Conservation (phyloP, 2,797 vertebrate species). For the Hylomyscus alleni region DNA sequence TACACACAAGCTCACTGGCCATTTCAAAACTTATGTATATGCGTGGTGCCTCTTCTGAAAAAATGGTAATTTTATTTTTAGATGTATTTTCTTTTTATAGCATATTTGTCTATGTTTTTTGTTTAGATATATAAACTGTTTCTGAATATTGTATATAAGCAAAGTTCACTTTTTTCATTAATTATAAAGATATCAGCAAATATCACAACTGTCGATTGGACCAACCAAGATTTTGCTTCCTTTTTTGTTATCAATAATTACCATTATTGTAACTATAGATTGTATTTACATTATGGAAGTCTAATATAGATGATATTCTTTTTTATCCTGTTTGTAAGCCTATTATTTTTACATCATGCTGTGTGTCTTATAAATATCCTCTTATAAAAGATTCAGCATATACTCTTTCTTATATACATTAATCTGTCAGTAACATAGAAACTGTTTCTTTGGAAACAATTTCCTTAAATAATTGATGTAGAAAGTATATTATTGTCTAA, state of each 20-base stretch:
- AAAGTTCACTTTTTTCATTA: neutral
- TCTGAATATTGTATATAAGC: neutral
- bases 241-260: neutral
- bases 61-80: neutral
- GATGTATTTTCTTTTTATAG: neutral
- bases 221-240: neutral
- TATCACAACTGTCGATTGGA: neutral
- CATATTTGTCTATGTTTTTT: neutral
- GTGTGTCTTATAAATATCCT: neutral
- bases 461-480: neutral
- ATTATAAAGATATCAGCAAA: neutral
- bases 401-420: neutral
- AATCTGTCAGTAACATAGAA: neutral
- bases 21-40: neutral
- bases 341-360: neutral
- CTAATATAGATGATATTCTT: neutral
- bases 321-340: no score
- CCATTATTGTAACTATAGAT: no score
- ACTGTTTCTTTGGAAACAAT: neutral
- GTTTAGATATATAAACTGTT: neutral
- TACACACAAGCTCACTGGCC: neutral
- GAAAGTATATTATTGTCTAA: constrained; percentile 11
- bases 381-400: neutral
- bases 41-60: neutral
- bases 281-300: neutral